These are phyloP conservation scores for Beroe forskalii DNA, from an alignment of 37 sponge, comb jelly and placozoan genomes.

Conservation along the genomic window DNA sequence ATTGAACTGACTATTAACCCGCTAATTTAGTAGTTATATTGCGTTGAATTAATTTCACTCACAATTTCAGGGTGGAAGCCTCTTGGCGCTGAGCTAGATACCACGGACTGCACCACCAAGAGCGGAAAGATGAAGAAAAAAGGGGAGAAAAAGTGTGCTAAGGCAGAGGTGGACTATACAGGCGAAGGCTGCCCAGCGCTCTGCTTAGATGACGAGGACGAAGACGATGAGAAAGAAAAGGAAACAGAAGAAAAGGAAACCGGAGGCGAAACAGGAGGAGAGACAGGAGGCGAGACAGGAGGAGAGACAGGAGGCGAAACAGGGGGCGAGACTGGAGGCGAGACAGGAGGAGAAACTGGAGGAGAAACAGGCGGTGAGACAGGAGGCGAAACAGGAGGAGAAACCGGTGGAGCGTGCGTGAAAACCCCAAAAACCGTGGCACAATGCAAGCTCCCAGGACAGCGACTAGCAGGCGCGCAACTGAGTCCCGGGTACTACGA, in stretches of 20 bases:
- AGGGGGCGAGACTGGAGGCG: background rate
- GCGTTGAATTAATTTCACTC: no score
- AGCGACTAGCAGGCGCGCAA: background rate
- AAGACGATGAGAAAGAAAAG: no score
- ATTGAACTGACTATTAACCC: no score
- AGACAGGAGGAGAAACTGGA: background rate
- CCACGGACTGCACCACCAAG: background rate
- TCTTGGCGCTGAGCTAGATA: background rate
- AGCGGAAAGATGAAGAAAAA: background rate
- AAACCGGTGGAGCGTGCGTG: background rate
- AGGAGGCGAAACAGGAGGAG: background rate
- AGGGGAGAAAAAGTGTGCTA: background rate
- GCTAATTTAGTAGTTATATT: no score
- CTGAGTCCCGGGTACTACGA: background rate
- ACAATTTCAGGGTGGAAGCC: background rate
- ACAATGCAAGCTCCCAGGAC: background rate
- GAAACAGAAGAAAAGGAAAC: background rate
- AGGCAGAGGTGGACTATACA: background rate
- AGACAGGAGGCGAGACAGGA: background rate
- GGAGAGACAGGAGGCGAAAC: background rate
- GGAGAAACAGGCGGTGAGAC: background rate
- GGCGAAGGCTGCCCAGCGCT: background rate
- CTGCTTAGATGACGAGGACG: no score
- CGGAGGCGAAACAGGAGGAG: background rate
- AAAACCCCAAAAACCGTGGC: background rate